phyloP scores from a whole-genome alignment of 2,888 invertebrate genomes.

The Himalopsyche tibetana region DNA sequence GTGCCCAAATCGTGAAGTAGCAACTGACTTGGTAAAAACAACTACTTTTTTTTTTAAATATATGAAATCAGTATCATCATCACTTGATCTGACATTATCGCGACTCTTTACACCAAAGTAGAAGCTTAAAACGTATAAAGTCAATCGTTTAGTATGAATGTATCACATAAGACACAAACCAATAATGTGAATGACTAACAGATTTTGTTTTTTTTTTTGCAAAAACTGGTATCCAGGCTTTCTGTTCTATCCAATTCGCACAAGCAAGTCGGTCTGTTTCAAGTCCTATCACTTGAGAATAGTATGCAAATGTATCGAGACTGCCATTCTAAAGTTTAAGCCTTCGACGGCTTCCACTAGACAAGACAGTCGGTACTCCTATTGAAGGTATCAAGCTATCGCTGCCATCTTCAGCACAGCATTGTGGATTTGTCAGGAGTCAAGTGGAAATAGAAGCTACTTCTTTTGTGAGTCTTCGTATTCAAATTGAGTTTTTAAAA shows the following conservation, averaged over 20 bases:
- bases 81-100: too few relatives aligned
- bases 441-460: slow-evolving; percentile 1
- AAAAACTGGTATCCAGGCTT: background rate
- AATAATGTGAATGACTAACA: too few relatives aligned
- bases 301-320: slow-evolving; percentile 30
- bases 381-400: slow-evolving; percentile 16
- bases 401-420: slow-evolving; percentile 1
- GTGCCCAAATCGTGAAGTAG: too few relatives aligned
- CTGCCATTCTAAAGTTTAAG: background rate
- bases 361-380: slow-evolving; percentile 35
- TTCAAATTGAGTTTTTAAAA: slow-evolving; percentile 54
- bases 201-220: too few relatives aligned
- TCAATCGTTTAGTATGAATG: too few relatives aligned
- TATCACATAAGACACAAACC: too few relatives aligned
- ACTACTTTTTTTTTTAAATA: too few relatives aligned
- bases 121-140: too few relatives aligned
- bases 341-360: slow-evolving; percentile 45
- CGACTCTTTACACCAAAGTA: too few relatives aligned
- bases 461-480: background rate
- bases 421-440: slow-evolving; percentile 40
- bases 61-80: too few relatives aligned
- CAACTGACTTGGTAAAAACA: too few relatives aligned
- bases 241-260: background rate
- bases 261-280: background rate
- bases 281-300: background rate